Percentiles rank a stretch among this genome's conserved stretches.
phyloP scores from a whole-genome alignment of 2,113 vertebrate genomes.

The Rhinopomastus cyanomelas region DNA sequence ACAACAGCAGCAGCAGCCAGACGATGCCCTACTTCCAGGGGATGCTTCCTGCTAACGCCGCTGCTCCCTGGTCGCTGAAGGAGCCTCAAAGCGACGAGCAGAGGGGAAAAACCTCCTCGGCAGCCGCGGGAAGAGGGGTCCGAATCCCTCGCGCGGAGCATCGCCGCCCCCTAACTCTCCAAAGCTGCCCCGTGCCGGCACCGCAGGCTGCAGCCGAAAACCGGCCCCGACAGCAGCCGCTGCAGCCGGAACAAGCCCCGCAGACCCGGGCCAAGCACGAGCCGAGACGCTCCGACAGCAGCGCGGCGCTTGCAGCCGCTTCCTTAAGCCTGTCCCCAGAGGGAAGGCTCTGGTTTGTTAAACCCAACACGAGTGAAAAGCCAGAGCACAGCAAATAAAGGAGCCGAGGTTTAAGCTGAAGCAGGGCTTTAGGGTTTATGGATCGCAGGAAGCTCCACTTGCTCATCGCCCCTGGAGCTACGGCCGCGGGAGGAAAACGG shows the following conservation, averaged over 20 bases:
- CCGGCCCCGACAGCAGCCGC: background rate
- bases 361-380: conserved; percentile 60
- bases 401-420: conserved; percentile 20
- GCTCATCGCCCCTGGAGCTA: conserved; percentile 26
- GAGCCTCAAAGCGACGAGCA: background rate
- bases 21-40: background rate
- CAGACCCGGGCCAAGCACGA: conserved; percentile 35
- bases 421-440: conserved; percentile 65
- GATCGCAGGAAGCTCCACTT: conserved; percentile 53
- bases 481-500: conserved; percentile 44
- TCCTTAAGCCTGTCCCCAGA: conserved; percentile 39
- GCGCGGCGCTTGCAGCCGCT: conserved; percentile 32
- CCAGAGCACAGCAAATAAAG: conserved; percentile 64
- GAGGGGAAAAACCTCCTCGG: rapidly evolving
- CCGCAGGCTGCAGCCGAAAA: background rate
- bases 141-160: background rate
- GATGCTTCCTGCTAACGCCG: background rate
- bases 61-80: background rate
- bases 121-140: background rate
- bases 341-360: conserved; percentile 65
- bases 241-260: background rate
- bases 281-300: conserved; percentile 36
- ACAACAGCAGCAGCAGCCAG: background rate
- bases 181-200: background rate
- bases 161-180: background rate